phyloP scores from a whole-genome alignment of 2,797 vertebrate species.

The Eulemur coronatus region DNA sequence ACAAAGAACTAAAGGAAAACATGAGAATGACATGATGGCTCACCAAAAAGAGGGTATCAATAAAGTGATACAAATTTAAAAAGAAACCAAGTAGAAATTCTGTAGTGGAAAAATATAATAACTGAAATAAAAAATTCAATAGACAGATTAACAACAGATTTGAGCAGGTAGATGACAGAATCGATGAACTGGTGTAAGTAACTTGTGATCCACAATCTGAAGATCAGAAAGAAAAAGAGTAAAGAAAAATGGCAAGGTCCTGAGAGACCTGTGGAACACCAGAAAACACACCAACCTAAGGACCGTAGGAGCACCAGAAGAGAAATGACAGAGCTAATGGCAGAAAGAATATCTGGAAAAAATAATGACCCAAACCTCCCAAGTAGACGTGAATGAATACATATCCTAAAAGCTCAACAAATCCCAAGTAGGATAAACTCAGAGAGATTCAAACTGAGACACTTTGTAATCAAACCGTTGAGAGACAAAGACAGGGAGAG shows the following conservation, averaged over 20 bases:
- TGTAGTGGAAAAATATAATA: not conserved
- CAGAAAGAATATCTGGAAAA: not conserved
- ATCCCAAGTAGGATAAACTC: not conserved
- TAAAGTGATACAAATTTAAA: not conserved
- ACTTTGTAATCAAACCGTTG: not conserved
- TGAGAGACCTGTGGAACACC: not conserved
- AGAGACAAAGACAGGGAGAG: not conserved
- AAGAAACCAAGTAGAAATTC: not conserved
- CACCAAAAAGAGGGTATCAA: not conserved
- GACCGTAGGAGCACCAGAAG: not conserved
- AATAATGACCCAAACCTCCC: not conserved
- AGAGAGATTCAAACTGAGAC: not conserved
- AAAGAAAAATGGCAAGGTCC: too few relatives aligned
- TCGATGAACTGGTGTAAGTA: too few relatives aligned
- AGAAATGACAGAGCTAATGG: not conserved
- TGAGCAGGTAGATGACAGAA: not conserved
- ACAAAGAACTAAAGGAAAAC: not conserved
- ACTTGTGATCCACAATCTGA: not conserved
- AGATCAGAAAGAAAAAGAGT: not conserved
- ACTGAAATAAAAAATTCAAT: not conserved
- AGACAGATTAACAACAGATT: not conserved
- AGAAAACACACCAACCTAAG: not conserved
- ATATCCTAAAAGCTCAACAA: not conserved
- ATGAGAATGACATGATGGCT: too few relatives aligned
- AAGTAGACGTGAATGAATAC: not conserved